These are phyloP conservation scores for Ptilodon capucinus DNA, from an alignment of 2,888 invertebrate genomes.

Conservation along the genomic window DNA sequence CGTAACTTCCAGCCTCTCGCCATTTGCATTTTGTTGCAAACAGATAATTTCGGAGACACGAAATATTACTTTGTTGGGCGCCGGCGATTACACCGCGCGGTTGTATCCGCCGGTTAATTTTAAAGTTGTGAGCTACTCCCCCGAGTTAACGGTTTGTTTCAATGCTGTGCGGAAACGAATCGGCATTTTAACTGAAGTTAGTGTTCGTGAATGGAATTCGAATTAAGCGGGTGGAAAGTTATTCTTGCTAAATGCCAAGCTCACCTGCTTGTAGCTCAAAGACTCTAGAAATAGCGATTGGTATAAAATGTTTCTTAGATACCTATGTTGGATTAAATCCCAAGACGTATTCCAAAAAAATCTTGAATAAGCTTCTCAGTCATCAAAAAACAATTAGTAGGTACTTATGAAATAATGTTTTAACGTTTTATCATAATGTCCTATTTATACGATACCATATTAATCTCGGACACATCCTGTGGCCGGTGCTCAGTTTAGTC, in stretches of 20 bases:
- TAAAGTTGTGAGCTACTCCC: conserved; percentile 17
- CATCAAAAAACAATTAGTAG: no score
- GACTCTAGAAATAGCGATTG: not conserved
- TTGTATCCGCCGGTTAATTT: conserved; percentile 34
- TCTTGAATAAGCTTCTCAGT: no score
- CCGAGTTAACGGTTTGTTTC: conserved; percentile 1
- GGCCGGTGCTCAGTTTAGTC: not conserved
- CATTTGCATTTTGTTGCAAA: conserved; percentile 30
- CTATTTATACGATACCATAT: not conserved
- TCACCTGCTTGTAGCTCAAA: not conserved
- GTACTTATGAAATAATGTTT: no score
- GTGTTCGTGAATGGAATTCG: not conserved
- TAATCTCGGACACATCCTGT: not conserved
- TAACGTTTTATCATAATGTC: not conserved
- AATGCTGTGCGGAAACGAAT: not conserved
- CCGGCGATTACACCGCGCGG: conserved; percentile 22
- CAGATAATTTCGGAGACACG: conserved; percentile 33
- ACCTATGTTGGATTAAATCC: no score
- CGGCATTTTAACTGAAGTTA: not conserved
- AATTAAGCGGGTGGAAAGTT: not conserved
- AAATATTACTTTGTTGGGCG: conserved; percentile 31
- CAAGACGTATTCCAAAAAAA: no score
- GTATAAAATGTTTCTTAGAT: no score
- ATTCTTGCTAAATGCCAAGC: not conserved
- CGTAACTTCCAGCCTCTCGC: conserved; percentile 24